Percentiles rank a stretch among this genome's conserved stretches.
These are phyloP conservation scores for Centropyge bicolor DNA, from an alignment of 2,797 vertebrate genomes.

Conservation along the genomic window DNA sequence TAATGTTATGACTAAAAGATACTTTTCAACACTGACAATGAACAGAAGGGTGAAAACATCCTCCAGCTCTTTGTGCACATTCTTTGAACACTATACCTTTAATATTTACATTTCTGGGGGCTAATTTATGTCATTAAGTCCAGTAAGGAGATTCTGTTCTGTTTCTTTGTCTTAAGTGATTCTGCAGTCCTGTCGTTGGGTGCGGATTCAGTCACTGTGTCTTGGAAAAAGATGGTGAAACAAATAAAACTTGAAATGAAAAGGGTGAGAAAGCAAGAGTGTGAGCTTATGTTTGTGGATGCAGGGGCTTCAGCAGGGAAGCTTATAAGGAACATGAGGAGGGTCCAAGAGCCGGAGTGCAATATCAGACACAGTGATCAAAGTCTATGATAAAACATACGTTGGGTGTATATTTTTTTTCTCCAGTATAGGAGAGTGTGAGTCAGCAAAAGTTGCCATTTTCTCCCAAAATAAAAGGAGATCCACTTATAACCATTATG, in stretches of 20 bases:
- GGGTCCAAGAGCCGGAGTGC: too few relatives aligned
- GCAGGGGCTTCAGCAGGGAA: too few relatives aligned
- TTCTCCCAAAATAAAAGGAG: not conserved
- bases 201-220: not conserved
- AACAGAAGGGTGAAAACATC: too few relatives aligned
- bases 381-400: too few relatives aligned
- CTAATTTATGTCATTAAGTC: too few relatives aligned
- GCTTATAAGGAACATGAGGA: too few relatives aligned
- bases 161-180: not conserved
- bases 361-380: too few relatives aligned
- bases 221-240: not conserved
- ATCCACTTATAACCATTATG: not conserved
- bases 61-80: not conserved
- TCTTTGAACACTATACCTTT: not conserved
- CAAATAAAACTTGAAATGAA: not conserved
- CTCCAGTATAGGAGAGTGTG: not conserved
- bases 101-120: not conserved
- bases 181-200: not conserved
- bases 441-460: not conserved
- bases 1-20: not conserved
- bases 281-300: not conserved
- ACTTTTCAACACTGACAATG: not conserved
- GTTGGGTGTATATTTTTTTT: too few relatives aligned
- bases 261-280: not conserved
- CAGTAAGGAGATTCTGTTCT: not conserved